Percentiles rank a stretch among this genome's conserved stretches.
Evolutionary conservation across 2,797 vertebrate genomes (phyloP).

Genomic region (Apodemus agrarius): DNA sequence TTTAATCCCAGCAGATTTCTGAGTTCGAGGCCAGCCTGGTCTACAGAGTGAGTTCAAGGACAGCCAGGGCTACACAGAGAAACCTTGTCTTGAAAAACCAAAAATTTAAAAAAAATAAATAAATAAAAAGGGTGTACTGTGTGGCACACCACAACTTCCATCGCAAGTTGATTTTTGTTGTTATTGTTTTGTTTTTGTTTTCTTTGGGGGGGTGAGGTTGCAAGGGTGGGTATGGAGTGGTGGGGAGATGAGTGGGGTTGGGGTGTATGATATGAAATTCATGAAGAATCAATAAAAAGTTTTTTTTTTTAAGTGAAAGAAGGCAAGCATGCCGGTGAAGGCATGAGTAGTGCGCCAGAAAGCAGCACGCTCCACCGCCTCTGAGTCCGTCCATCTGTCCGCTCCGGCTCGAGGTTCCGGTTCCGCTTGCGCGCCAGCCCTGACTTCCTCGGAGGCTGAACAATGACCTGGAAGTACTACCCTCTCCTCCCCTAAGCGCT

Average conservation of each 20-base stretch:
- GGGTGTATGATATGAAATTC: not conserved
- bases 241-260: not conserved
- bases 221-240: not conserved
- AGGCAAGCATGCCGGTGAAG: not conserved
- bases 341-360: not conserved
- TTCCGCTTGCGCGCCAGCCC: not conserved
- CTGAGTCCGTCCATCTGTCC: not conserved
- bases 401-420: not conserved
- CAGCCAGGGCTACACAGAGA: too few relatives aligned
- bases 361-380: not conserved
- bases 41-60: too few relatives aligned
- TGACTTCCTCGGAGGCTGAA: not conserved
- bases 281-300: not conserved
- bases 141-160: not conserved
- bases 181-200: not conserved
- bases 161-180: not conserved
- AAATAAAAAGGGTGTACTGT: not conserved
- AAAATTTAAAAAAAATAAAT: too few relatives aligned
- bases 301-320: not conserved
- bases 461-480: too few relatives aligned
- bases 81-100: too few relatives aligned
- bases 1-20: too few relatives aligned
- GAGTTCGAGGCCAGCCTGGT: too few relatives aligned
- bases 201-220: not conserved
- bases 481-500: not conserved